A percentile compares a stretch with the other conserved stretches of the same genome.
These are phyloP conservation scores for Venusia cambrica DNA, from an alignment of 2,888 invertebrate species.

Conservation along the genomic window DNA sequence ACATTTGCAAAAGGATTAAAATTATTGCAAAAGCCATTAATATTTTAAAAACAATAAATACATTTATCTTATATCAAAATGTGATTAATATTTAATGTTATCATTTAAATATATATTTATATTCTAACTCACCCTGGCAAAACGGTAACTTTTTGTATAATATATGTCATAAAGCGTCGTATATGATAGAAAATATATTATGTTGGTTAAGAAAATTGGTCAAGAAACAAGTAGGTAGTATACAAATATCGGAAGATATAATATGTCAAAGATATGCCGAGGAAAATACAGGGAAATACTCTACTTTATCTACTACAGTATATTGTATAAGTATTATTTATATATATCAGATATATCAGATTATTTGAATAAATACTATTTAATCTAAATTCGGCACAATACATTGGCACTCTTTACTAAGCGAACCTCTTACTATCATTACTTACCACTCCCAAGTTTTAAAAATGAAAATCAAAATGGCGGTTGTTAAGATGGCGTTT, in stretches of 20 bases:
- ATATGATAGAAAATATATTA: conserved; percentile 18
- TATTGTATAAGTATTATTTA: conserved; percentile 33
- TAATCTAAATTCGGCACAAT: conserved; percentile 27
- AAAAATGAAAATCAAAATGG: conserved; percentile 38
- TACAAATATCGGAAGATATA: conserved; percentile 13
- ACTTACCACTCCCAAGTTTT: conserved; percentile 38
- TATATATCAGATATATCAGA: conserved; percentile 27
- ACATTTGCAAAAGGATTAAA: conserved; percentile 48
- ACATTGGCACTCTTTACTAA: conserved; percentile 30
- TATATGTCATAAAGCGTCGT: conserved; percentile 16
- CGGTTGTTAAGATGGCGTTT: conserved; percentile 50
- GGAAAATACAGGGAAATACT: too few relatives aligned
- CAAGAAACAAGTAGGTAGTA: conserved; percentile 31
- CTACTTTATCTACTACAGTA: conserved; percentile 53
- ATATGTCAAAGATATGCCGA: conserved; percentile 37
- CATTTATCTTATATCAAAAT: conserved; percentile 1
- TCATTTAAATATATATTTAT: conserved; percentile 18
- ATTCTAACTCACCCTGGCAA: conserved; percentile 47
- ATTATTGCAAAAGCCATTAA: conserved; percentile 26
- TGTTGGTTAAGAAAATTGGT: conserved; percentile 37
- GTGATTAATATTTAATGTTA: conserved; percentile 3
- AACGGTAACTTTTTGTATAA: conserved; percentile 36
- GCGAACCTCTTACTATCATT: conserved; percentile 30
- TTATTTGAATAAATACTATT: conserved; percentile 23
- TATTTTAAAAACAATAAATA: conserved; percentile 9